phyloP scores from a whole-genome alignment of 2,113 vertebrate species.

The Setophaga kirtlandii region DNA sequence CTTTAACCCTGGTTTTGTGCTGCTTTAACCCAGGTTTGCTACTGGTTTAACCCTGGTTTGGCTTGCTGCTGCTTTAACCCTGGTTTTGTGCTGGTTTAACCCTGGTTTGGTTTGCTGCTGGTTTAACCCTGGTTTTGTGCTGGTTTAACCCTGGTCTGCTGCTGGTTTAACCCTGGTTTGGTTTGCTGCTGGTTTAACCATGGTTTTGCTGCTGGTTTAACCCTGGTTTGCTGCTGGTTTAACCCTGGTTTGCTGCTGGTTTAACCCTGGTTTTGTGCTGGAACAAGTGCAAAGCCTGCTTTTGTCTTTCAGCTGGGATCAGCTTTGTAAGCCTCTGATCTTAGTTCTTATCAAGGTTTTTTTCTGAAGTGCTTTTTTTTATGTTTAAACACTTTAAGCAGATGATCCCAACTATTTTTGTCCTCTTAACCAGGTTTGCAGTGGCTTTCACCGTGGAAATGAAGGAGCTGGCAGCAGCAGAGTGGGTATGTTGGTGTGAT shows the following conservation, averaged over 20 bases:
- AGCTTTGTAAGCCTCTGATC: background rate
- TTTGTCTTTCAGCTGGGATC: background rate
- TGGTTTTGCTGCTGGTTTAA: background rate
- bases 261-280: background rate
- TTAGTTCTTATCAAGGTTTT: background rate
- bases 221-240: background rate
- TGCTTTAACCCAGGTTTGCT: background rate
- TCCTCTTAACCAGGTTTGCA: constrained; percentile 81
- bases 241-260: background rate
- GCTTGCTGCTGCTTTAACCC: background rate
- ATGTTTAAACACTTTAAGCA: background rate
- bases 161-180: background rate
- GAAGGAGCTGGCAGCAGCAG: constrained; percentile 79
- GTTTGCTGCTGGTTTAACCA: background rate
- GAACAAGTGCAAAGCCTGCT: background rate
- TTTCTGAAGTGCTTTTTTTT: background rate
- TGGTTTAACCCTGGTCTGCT: background rate
- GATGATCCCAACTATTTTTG: constrained; percentile 1
- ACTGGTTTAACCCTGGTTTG: background rate
- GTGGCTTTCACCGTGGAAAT: constrained; percentile 88
- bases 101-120: no score
- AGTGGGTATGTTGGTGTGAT: constrained; percentile 81
- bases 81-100: background rate
- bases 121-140: no score
- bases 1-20: background rate